A percentile compares a stretch with the other conserved stretches of the same genome.
phyloP scores from a whole-genome alignment of 2,113 vertebrate species.

The Lycocorax pyrrhopterus region DNA sequence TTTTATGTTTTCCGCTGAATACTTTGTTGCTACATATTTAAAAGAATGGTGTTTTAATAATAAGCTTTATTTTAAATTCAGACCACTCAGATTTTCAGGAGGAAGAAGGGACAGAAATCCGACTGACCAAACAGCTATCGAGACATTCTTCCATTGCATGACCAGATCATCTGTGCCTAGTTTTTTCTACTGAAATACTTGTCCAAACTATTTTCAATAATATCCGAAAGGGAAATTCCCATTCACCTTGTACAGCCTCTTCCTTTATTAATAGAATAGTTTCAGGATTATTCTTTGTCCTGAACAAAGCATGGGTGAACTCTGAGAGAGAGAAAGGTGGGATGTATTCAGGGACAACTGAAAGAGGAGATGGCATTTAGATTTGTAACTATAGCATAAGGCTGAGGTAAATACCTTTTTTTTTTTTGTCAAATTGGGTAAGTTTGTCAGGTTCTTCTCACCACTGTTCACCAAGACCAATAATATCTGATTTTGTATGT shows the following conservation, averaged over 20 bases:
- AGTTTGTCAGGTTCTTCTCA: not conserved
- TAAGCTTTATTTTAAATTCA: not conserved
- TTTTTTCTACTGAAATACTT: not conserved
- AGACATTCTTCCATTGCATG: not conserved
- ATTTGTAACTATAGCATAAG: not conserved
- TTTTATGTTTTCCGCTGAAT: not conserved
- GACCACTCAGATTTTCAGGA: not conserved
- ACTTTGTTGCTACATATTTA: not conserved
- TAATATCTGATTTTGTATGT: not conserved
- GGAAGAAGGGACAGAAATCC: not conserved
- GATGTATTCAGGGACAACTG: not conserved
- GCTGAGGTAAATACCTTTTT: not conserved
- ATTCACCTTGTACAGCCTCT: not conserved
- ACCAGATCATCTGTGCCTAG: not conserved
- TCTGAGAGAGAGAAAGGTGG: not conserved
- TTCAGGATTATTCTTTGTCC: not conserved
- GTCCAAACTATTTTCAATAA: not conserved
- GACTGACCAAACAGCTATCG: fast-evolving
- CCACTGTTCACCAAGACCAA: not conserved
- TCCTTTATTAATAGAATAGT: not conserved
- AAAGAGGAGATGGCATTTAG: not conserved
- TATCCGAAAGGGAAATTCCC: not conserved
- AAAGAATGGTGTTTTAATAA: not conserved
- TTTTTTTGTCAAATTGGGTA: not conserved
- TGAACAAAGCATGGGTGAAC: not conserved